Base-by-base conservation (phyloP, 2,888 invertebrate genomes). In the Arrhopalites spinosus region DNA sequence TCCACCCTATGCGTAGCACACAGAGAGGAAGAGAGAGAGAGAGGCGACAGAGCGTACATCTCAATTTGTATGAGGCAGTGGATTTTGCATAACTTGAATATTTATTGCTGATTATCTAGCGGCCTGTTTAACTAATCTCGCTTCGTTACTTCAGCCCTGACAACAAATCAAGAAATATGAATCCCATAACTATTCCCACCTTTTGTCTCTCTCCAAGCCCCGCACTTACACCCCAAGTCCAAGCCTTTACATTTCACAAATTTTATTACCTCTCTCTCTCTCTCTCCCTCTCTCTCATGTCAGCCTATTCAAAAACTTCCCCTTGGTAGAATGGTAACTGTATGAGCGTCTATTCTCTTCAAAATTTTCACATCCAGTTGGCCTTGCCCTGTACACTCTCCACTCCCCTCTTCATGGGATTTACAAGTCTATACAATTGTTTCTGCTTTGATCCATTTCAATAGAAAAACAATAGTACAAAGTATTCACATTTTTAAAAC, bases 81-180 rank as follows among this genome's bases (percentile, higher is more conserved):
- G 73, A 76, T 78, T 81, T 79, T 81, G 81, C 81, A 81, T 81
- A 81, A 78, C 78, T 78, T 81, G 81, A 81, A 81, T 81, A 81
- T 81, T 81, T 81, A 81, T 81, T 81, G 81, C 79, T 80, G 80
- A 81, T 81, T 81, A 81, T 81, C 81, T 79, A 70, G 67, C 67
- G 73, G 73, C 63, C 73, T 63, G 63, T 61, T 73, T 45, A 64
- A 73, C 63, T 73, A 73, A 73, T 73, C 73, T 67, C 67, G 67
- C 67, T 67, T 67, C 67, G 67, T 67, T 67, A 67, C 67, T 43
- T 45, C 67, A 63, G 23, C 56, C 73, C 67, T 79, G 79, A 80
- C 78, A 80, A 76, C 78, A 79, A 81, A 81, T 81, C 81, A 78
- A 79, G 79, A 81, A 81, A 81, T 79, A 79, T 78, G 78, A 77